Conservation (phyloP, 2,113 vertebrate genomes). For the Ramphastos sulfuratus region DNA sequence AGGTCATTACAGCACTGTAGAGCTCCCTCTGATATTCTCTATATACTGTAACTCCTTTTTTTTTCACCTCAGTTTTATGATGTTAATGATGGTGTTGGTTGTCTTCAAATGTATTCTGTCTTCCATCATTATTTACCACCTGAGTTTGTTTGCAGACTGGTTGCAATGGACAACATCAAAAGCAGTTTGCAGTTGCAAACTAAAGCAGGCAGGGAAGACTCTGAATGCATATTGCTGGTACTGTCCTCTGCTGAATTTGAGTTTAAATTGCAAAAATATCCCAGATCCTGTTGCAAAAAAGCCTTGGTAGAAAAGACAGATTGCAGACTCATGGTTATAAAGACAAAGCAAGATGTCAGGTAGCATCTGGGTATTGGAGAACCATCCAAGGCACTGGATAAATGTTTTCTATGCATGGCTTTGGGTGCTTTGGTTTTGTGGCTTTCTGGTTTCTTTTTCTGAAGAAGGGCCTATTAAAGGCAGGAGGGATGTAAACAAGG, state of each 20-base stretch:
- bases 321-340: not conserved
- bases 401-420: not conserved
- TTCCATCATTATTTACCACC: not conserved
- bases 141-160: not conserved
- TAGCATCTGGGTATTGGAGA: not conserved
- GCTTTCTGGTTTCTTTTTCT: not conserved
- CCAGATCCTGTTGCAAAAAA: not conserved
- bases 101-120: not conserved
- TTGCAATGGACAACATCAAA: not conserved
- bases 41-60: not conserved
- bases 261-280: not conserved
- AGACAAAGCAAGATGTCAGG: not conserved
- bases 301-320: rapidly evolving
- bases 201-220: not conserved
- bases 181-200: not conserved
- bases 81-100: not conserved
- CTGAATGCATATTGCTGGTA: not conserved
- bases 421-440: not conserved
- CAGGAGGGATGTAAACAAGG: not conserved
- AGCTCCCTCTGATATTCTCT: not conserved
- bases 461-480: not conserved
- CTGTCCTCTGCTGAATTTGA: not conserved
- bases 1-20: not conserved
- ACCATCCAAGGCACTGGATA: not conserved
- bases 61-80: not conserved